These are phyloP conservation scores for Zingel zingel DNA, from an alignment of 2,113 vertebrate genomes.

Conservation along the genomic window DNA sequence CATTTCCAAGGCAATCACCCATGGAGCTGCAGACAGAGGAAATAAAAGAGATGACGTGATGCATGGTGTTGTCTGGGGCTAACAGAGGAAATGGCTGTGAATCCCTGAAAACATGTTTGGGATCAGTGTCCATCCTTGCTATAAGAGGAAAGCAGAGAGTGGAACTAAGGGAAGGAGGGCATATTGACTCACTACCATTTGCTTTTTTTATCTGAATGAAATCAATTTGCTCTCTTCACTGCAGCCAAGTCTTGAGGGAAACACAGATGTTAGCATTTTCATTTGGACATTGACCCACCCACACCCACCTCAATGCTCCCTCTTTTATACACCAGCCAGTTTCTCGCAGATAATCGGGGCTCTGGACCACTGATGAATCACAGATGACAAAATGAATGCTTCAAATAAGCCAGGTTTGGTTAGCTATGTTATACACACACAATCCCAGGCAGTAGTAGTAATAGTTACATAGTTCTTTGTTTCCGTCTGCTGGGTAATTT, in stretches of 20 bases:
- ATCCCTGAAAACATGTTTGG: conserved; percentile 67
- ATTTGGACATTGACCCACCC: not conserved
- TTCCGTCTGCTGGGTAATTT: conserved; percentile 2
- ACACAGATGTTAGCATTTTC: conserved; percentile 56
- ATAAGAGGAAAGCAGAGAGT: not conserved
- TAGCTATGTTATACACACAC: not conserved
- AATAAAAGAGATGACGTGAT: conserved; percentile 72
- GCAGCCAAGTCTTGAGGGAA: conserved; percentile 58
- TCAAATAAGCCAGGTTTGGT: not conserved
- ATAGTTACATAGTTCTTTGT: not conserved
- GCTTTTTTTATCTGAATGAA: conserved; percentile 74
- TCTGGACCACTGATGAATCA: conserved; percentile 6
- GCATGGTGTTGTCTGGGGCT: conserved; percentile 64
- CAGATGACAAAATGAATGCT: conserved; percentile 5
- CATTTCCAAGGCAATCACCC: conserved; percentile 70
- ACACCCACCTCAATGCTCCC: not conserved
- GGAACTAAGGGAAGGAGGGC: not conserved
- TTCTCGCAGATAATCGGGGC: not conserved
- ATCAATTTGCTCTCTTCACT: conserved; percentile 49
- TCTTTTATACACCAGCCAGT: not conserved
- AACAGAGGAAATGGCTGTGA: conserved; percentile 58
- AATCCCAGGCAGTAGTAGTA: not conserved
- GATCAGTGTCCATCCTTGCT: conserved; percentile 54
- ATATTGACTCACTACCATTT: conserved; percentile 34
- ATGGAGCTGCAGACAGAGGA: conserved; percentile 48